Evolutionary conservation across 2,113 vertebrate species (phyloP), one percentile per base, ranked within the genome.

Genomic region (Cyanoliseus patagonus): DNA sequence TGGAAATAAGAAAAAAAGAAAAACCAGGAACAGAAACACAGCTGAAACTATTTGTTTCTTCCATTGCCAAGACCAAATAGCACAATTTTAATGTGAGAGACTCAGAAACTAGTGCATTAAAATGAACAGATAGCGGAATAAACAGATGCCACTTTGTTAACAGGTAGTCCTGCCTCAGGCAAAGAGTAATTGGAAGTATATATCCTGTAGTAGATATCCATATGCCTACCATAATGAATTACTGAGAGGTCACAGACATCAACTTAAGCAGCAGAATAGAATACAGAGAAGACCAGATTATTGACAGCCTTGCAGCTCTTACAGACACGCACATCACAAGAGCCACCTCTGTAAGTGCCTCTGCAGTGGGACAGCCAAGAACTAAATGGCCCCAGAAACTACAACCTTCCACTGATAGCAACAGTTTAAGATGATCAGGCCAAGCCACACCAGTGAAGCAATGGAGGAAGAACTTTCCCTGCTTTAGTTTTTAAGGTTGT

Each of bases 1-100:
- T 69, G 41, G 28, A 16, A 35, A 23, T 47, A 35, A 61, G 4
- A 12, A 44, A 49, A 49, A 20, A 61, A 83, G 35, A 94, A 95
- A 80, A 88, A 33, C 30, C 9, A 5, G 35, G 33, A 86, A 75
- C 17, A 78, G 68, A 91, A 92, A 92, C 68, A 77, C 28, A 83
- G 44, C 17, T 92, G 53, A 83, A 96, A 83, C 24, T 33, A 89
- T 87, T 59, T 77, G 49, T 72, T 94, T 90, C 61, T 94, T 88
- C 62, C 39, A 44, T 28, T 90, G 73, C 61, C 82, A 92, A 85
- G 33, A 55, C 33, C 5, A 93, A 90, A 86, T 5, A 59, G 37
- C 16, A n/a, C 4, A 46, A 69, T 42, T 92, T 86, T 81, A 83
- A 92, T 77, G 75, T 69, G 64, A 85, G 28, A 70, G 7, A 13